Evolutionary conservation across 1,140 invertebrate genomes (phyloP).

Genomic region (Aphelenchoides fujianensis): DNA sequence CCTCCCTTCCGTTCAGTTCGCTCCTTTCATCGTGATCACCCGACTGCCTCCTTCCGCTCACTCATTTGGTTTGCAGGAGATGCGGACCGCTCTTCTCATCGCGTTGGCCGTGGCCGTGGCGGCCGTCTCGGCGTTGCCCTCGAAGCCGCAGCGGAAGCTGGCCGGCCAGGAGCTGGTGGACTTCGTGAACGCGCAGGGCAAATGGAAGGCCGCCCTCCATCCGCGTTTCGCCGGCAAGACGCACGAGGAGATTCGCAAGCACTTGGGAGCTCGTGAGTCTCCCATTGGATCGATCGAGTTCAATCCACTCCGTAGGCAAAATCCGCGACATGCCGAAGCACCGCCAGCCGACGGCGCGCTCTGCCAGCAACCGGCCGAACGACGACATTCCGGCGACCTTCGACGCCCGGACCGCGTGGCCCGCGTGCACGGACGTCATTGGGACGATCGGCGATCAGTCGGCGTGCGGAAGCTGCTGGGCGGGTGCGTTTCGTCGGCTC

Average conservation of each 20-base stretch:
- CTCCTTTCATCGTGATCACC: too few relatives aligned
- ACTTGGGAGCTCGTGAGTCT: conserved; percentile 1
- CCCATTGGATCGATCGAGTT: background rate
- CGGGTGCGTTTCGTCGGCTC: conserved; percentile 12
- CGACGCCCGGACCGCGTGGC: conserved; percentile 76
- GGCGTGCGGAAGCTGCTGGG: conserved; percentile 63
- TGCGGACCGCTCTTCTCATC: too few relatives aligned
- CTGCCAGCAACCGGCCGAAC: too few relatives aligned
- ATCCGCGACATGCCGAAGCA: too few relatives aligned
- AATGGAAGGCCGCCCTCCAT: background rate
- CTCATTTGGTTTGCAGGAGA: too few relatives aligned
- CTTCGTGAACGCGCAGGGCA: conserved; percentile 7
- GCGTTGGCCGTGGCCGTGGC: background rate
- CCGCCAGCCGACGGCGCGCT: too few relatives aligned
- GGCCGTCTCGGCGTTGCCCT: too few relatives aligned
- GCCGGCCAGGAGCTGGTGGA: background rate
- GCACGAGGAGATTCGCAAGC: background rate
- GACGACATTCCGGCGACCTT: conserved; percentile 70
- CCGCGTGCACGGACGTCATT: conserved; percentile 74
- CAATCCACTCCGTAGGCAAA: conserved; percentile 23
- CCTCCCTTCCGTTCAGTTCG: too few relatives aligned
- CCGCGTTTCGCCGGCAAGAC: background rate
- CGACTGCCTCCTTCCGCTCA: too few relatives aligned
- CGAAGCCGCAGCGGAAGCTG: background rate
- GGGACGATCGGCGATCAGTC: conserved; percentile 66